These are phyloP conservation scores for Cosmorhoe ocellata DNA, from an alignment of 2,888 invertebrate species.

Conservation along the genomic window DNA sequence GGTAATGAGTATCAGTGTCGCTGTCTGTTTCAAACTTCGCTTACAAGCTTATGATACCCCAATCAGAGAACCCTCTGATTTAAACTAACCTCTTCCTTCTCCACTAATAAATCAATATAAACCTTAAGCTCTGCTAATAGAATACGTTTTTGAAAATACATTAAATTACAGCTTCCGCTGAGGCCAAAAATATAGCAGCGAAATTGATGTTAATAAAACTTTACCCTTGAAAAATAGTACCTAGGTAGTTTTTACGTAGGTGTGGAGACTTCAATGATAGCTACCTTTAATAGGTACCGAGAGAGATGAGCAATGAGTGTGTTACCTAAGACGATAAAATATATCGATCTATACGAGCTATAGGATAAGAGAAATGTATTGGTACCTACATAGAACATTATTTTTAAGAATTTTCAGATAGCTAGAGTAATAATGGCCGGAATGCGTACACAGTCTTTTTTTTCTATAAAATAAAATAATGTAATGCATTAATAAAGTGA, in stretches of 20 bases:
- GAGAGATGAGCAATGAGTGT: too few species aligned
- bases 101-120: slow-evolving; percentile 31
- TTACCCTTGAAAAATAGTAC: slow-evolving; percentile 6
- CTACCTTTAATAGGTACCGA: too few species aligned
- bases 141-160: slow-evolving; percentile 2
- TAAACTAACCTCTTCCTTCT: slow-evolving; percentile 36
- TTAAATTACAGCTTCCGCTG: slow-evolving; percentile 1
- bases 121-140: slow-evolving; percentile 28
- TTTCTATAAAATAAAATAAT: slow-evolving; percentile 1
- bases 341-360: too few species aligned
- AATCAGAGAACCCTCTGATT: slow-evolving; percentile 68
- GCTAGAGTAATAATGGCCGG: too few species aligned
- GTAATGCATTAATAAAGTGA: slow-evolving; percentile 11
- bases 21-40: slow-evolving; percentile 67
- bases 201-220: slow-evolving; percentile 42
- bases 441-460: too few species aligned
- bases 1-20: slow-evolving; percentile 65
- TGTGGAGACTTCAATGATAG: too few species aligned
- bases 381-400: too few species aligned
- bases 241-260: too few species aligned
- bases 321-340: too few species aligned
- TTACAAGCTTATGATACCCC: slow-evolving; percentile 69
- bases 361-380: too few species aligned
- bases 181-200: slow-evolving; percentile 16
- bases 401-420: too few species aligned